Evolutionary conservation across 2,797 vertebrate genomes (phyloP).

Genomic region (Setipinna tenuifilis): DNA sequence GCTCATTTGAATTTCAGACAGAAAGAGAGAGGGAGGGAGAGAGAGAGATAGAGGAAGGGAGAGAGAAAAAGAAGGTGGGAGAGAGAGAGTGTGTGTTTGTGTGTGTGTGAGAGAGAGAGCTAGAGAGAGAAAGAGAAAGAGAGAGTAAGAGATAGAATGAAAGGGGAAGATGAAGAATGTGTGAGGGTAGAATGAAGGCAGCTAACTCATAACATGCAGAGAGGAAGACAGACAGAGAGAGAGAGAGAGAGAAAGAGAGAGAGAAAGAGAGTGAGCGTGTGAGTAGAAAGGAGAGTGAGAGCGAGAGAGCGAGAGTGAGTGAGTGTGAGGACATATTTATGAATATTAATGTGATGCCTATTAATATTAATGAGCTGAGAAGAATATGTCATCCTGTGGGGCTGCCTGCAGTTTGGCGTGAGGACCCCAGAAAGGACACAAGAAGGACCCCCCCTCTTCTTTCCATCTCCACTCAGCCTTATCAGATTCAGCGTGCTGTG

Average conservation of each 20-base stretch:
- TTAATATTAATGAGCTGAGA: slow-evolving; percentile 13
- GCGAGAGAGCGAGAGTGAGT: too few species aligned
- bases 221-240: background rate
- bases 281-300: too few species aligned
- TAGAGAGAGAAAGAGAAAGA: background rate
- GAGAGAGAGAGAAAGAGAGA: background rate
- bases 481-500: background rate
- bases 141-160: background rate
- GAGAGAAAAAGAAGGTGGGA: background rate
- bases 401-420: slow-evolving; percentile 12
- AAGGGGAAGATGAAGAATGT: background rate
- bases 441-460: background rate
- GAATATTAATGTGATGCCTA: slow-evolving; percentile 5
- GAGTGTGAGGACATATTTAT: slow-evolving; percentile 4
- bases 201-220: background rate
- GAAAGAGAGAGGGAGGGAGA: background rate
- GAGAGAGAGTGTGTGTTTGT: background rate
- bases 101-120: background rate
- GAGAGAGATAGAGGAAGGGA: background rate
- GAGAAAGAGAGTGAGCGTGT: background rate
- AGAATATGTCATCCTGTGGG: background rate
- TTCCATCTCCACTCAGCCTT: background rate
- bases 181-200: background rate
- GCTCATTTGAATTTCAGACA: slow-evolving; percentile 13
- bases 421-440: background rate